These are phyloP conservation scores for Pluvianellus socialis DNA, from an alignment of 2,113 vertebrate genomes.

Conservation along the genomic window DNA sequence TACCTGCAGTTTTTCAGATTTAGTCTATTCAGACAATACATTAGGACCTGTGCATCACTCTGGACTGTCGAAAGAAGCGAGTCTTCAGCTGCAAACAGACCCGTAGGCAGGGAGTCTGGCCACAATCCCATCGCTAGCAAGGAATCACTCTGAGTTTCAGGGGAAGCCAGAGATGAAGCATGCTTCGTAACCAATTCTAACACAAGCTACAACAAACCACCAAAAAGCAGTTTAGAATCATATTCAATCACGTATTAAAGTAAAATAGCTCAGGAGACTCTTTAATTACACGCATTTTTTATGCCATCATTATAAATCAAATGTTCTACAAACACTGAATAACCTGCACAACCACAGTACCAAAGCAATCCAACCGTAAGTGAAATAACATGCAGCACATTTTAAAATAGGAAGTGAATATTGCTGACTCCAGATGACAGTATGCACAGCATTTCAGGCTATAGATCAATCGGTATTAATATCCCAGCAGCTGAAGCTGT, in stretches of 20 bases:
- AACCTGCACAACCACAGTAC: accelerated
- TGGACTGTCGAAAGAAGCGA: conserved; percentile 86
- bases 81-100: conserved; percentile 86
- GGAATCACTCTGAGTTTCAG: conserved; percentile 76
- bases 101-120: conserved; percentile 88
- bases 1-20: conserved; percentile 86
- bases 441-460: background rate
- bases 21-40: conserved; percentile 87
- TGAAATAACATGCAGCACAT: background rate
- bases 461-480: background rate
- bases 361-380: background rate
- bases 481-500: background rate
- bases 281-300: background rate
- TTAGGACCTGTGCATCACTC: conserved; percentile 88
- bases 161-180: conserved; percentile 77
- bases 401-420: background rate
- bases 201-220: conserved; percentile 74
- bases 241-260: background rate
- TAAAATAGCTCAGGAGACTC: background rate
- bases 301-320: background rate
- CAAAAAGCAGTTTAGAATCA: background rate
- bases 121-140: conserved; percentile 89
- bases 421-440: background rate
- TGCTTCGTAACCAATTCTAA: conserved; percentile 83
- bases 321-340: background rate